A percentile compares a stretch with the other conserved stretches of the same genome.
Conservation (phyloP, 2,113 vertebrate genomes). For the Coreoperca whiteheadi region DNA sequence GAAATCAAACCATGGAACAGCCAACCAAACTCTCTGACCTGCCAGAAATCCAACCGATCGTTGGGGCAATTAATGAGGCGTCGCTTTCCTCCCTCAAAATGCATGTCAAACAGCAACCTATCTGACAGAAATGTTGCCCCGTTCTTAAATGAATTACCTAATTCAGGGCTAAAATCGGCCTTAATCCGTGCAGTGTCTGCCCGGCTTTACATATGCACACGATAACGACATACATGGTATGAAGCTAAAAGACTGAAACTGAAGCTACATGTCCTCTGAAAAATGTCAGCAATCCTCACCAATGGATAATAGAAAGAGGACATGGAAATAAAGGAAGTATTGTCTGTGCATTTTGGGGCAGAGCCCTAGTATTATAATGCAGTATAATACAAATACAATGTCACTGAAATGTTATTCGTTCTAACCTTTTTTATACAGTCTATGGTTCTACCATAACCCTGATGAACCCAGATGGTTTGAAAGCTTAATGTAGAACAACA, state of each 20-base stretch:
- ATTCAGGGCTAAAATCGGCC: too few species aligned
- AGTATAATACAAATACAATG: neutral
- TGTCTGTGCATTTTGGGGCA: neutral
- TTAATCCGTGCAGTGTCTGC: neutral
- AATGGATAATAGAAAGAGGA: neutral
- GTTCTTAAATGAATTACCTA: too few species aligned
- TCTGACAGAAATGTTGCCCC: neutral
- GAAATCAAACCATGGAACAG: neutral
- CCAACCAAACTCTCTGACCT: neutral
- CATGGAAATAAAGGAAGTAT: neutral
- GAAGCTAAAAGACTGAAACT: neutral
- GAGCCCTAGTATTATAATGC: neutral
- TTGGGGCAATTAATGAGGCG: neutral
- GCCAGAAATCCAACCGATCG: neutral
- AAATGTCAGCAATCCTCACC: neutral
- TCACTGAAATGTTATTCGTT: neutral
- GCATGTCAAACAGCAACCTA: neutral
- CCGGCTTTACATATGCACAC: neutral
- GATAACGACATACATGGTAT: neutral
- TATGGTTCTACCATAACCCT: neutral
- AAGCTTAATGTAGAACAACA: neutral
- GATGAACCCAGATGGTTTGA: neutral
- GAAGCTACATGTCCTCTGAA: neutral
- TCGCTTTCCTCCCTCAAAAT: neutral
- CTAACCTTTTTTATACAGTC: too few species aligned